Percentiles rank a stretch among this genome's conserved stretches.
Evolutionary conservation across 1,140 invertebrate species (phyloP).

Genomic region (Drosophila aff.): DNA sequence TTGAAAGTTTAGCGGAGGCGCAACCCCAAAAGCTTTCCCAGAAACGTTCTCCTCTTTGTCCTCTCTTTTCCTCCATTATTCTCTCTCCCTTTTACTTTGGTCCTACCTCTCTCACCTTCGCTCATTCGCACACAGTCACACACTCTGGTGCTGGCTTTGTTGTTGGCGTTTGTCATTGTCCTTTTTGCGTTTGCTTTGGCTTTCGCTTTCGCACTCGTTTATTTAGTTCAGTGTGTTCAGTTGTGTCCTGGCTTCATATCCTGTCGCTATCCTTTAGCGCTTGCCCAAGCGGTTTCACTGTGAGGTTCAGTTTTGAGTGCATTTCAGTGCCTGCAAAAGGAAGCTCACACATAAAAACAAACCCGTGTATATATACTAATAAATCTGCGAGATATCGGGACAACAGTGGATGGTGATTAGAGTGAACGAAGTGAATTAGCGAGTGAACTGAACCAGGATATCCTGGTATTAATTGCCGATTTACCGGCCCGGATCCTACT

Average conservation of each 20-base stretch:
- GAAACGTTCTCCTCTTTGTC: neutral
- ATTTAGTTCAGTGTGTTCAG: slow-evolving; percentile 79
- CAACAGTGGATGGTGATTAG: slow-evolving; percentile 26
- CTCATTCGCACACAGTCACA: slow-evolving; percentile 28
- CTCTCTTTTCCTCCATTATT: slow-evolving; percentile 3
- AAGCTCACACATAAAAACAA: slow-evolving; percentile 30
- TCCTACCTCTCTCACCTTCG: slow-evolving; percentile 20
- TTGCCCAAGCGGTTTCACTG: slow-evolving; percentile 48
- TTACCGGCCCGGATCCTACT: slow-evolving; percentile 31
- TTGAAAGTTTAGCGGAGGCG: slow-evolving; percentile 45
- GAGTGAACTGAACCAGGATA: slow-evolving; percentile 1
- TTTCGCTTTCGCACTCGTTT: slow-evolving; percentile 80
- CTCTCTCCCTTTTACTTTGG: slow-evolving; percentile 2
- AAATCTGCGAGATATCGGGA: slow-evolving; percentile 2
- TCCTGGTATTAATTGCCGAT: slow-evolving; percentile 10
- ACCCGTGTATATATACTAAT: slow-evolving; percentile 11
- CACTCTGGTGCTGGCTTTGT: slow-evolving; percentile 21
- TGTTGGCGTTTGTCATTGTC: slow-evolving; percentile 67
- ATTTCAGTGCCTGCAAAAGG: slow-evolving; percentile 51
- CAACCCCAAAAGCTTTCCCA: slow-evolving; percentile 38
- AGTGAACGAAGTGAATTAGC: neutral
- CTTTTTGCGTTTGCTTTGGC: slow-evolving; percentile 66
- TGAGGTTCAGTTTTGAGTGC: slow-evolving; percentile 57
- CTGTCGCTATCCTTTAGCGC: slow-evolving; percentile 68
- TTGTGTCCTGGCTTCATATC: slow-evolving; percentile 75